Evolutionary conservation across 2,888 invertebrate species (phyloP), one percentile per base, ranked within the genome.

Genomic region (Theretra japonica): DNA sequence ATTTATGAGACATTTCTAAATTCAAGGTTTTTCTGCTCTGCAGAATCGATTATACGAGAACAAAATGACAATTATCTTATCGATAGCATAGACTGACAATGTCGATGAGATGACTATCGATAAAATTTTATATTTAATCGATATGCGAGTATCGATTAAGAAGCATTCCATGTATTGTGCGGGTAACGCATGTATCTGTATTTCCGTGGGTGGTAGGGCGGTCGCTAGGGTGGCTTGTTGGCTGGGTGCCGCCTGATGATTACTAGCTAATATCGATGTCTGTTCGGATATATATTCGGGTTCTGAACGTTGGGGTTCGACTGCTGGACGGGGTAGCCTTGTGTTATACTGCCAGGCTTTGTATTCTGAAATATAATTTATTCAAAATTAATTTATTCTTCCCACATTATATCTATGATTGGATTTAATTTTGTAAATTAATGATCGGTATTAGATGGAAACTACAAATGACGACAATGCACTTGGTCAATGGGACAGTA

Each of bases 271-370:
- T 94, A 95, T 25, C 94, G 90, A 75, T 93, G 93, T 69, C 94
- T 81, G 76, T 86, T 90, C 6, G 94, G 93, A 72, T 94, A 95
- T 76, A 94, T 88, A 77, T 88, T 91, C 6, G 87, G 89, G 83
- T 89, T 94, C 80, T 90, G 93, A 23, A 89, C 94, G 70, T 90
- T 93, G 0, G 90, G 95, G 76, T 95, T 95, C 74, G 95, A 95
- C 72, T 96, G 96, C 76, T 97, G 95, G 1, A 97, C 97, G 0
- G 97, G 97, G 94, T 97, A 98, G 3, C 97, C 97, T 74, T 97
- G 96, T 0, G 97, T 97, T 75, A 98, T 98, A 82, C 97, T 97
- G 74, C 97, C 97, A 0, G 97, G 95, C 85, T 97, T 97, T n/a
- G 96, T 91, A 73, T 96, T 96, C 96, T 97, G 86, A 5, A 88